These are phyloP conservation scores for Polyergus mexicanus DNA, from an alignment of 1,140 invertebrate genomes.

Conservation along the genomic window DNA sequence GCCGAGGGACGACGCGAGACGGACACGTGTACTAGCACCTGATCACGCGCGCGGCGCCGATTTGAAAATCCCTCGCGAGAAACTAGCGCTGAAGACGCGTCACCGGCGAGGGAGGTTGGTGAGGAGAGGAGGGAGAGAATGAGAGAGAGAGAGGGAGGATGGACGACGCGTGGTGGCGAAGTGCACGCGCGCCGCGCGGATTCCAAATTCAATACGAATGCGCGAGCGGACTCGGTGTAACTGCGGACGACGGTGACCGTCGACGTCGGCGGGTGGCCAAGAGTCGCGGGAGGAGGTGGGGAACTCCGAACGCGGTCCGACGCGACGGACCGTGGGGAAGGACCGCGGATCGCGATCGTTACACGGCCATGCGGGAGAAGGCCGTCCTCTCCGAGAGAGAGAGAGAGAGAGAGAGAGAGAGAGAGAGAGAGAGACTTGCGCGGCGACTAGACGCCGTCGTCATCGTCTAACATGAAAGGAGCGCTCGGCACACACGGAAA, in stretches of 20 bases:
- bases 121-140: too few species aligned
- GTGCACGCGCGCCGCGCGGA: slow-evolving; percentile 29
- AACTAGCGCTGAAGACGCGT: too few species aligned
- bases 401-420: slow-evolving; percentile 69
- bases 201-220: slow-evolving; percentile 82
- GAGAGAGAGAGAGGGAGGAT: not conserved
- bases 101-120: too few species aligned
- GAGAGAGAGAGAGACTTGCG: slow-evolving; percentile 52
- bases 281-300: slow-evolving; percentile 73
- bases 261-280: slow-evolving; percentile 60
- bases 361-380: slow-evolving; percentile 26
- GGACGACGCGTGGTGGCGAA: not conserved
- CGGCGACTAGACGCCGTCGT: not conserved
- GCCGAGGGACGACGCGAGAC: not conserved
- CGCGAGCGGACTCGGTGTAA: slow-evolving; percentile 85
- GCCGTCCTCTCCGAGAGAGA: slow-evolving; percentile 30
- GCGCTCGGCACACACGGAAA: not conserved
- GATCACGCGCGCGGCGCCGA: not conserved
- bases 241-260: slow-evolving; percentile 81
- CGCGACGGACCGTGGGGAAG: slow-evolving; percentile 61
- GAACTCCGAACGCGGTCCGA: slow-evolving; percentile 53
- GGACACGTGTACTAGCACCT: not conserved
- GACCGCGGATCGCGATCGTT: slow-evolving; percentile 72
- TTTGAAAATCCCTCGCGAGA: slow-evolving; percentile 31
- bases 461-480: not conserved